These are phyloP conservation scores for Spilarctia lutea DNA, from an alignment of 2,888 invertebrate species.

Conservation along the genomic window DNA sequence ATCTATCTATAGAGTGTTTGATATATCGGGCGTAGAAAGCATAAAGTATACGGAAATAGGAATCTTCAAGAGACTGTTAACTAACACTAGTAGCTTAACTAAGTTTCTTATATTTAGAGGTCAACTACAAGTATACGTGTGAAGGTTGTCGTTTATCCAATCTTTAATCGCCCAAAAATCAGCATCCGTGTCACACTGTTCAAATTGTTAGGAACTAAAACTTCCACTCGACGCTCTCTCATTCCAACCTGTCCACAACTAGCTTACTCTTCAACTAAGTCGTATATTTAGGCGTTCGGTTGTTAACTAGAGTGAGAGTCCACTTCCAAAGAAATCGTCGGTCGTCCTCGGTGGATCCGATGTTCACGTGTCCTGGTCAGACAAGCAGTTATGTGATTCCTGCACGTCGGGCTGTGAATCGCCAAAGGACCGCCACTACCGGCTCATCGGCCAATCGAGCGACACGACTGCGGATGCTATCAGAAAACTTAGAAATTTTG, in stretches of 20 bases:
- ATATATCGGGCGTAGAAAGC: background rate
- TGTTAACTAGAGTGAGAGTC: conserved; percentile 78
- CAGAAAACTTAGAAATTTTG: conserved; percentile 70
- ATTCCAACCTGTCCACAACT: too few relatives aligned
- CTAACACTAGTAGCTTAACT: background rate
- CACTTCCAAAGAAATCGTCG: conserved; percentile 53
- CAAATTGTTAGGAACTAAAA: background rate
- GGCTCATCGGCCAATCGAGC: conserved; percentile 64
- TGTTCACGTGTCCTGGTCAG: conserved; percentile 43
- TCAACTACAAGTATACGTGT: background rate
- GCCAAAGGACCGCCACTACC: conserved; percentile 52
- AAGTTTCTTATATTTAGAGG: background rate
- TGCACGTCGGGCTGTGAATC: conserved; percentile 20
- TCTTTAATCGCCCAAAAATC: background rate
- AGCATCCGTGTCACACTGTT: background rate
- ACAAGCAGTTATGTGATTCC: conserved; percentile 25
- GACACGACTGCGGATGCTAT: conserved; percentile 70
- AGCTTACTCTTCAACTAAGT: conserved; percentile 18
- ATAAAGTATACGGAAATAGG: background rate
- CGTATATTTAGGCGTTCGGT: conserved; percentile 64
- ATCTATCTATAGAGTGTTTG: background rate
- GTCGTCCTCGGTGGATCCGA: conserved; percentile 53
- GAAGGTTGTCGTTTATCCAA: background rate
- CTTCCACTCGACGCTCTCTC: background rate
- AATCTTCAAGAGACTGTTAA: background rate